A percentile compares a stretch with the other conserved stretches of the same genome.
phyloP scores from a whole-genome alignment of 2,888 invertebrate genomes.

The Entomobrya proxima region DNA sequence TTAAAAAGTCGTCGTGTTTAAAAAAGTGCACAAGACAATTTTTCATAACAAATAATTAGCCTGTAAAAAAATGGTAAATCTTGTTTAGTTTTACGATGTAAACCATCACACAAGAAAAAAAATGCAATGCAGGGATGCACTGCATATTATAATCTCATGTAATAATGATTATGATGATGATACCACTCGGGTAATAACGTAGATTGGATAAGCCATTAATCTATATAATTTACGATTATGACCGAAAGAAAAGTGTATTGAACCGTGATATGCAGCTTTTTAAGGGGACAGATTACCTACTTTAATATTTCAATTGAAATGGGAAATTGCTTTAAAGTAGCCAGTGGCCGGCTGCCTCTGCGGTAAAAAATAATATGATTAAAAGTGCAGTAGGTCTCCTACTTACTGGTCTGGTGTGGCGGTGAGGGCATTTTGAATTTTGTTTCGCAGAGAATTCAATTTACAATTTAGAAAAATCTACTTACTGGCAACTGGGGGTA shows the following conservation, averaged over 20 bases:
- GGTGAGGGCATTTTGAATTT: no score
- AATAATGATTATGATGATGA: slow-evolving; percentile 3
- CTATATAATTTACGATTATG: slow-evolving; percentile 53
- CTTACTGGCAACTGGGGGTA: no score
- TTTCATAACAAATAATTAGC: slow-evolving; percentile 42
- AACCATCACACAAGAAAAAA: background rate
- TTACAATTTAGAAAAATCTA: background rate
- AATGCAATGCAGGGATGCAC: background rate
- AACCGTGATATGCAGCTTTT: slow-evolving; percentile 18
- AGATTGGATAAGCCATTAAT: slow-evolving; percentile 44
- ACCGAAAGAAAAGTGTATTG: slow-evolving; percentile 24
- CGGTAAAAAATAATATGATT: no score
- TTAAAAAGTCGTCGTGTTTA: no score
- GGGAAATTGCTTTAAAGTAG: no score
- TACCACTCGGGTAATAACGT: background rate
- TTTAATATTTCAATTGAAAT: background rate
- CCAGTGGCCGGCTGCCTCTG: no score
- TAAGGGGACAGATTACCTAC: slow-evolving; percentile 27
- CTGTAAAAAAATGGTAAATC: background rate
- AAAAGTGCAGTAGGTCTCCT: slow-evolving; percentile 14
- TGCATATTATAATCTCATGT: background rate
- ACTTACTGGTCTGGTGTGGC: no score
- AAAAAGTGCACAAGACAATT: slow-evolving; percentile 30
- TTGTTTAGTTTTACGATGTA: slow-evolving; percentile 10
- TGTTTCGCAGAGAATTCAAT: no score